Conservation (phyloP, 2,113 vertebrate genomes). For the Limanda limanda region DNA sequence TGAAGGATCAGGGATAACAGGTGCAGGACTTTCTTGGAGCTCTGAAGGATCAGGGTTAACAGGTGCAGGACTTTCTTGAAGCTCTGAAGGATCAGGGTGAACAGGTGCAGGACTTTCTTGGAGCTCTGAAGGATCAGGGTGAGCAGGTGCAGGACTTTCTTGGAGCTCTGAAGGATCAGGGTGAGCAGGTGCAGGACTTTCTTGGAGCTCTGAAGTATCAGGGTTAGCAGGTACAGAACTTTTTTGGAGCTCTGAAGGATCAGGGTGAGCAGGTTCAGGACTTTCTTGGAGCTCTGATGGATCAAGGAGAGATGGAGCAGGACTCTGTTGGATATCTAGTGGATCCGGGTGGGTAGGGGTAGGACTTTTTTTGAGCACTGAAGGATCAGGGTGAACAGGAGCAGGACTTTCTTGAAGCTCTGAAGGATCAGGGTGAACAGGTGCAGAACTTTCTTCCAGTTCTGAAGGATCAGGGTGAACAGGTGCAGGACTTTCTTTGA, state of each 20-base stretch:
- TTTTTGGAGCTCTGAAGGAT: background rate
- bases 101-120: too few species aligned
- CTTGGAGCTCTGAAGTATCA: too few species aligned
- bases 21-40: background rate
- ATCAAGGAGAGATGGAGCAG: background rate
- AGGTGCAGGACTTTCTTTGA: background rate
- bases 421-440: background rate
- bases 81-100: too few species aligned
- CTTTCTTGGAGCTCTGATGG: background rate
- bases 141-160: too few species aligned
- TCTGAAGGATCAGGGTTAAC: background rate
- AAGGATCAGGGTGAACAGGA: background rate
- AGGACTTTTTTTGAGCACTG: background rate
- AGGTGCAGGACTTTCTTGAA: background rate
- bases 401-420: constrained; percentile 10
- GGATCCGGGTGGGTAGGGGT: background rate
- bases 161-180: too few species aligned
- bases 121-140: too few species aligned
- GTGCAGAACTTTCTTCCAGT: too few species aligned
- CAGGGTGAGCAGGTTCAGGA: background rate
- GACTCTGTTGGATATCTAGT: background rate
- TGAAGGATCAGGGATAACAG: background rate
- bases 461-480: background rate
- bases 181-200: too few species aligned
- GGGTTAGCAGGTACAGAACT: background rate